Evolutionary conservation across 2,113 vertebrate species (phyloP), one percentile per base, ranked within the genome.

Genomic region (Microtus ochrogaster): DNA sequence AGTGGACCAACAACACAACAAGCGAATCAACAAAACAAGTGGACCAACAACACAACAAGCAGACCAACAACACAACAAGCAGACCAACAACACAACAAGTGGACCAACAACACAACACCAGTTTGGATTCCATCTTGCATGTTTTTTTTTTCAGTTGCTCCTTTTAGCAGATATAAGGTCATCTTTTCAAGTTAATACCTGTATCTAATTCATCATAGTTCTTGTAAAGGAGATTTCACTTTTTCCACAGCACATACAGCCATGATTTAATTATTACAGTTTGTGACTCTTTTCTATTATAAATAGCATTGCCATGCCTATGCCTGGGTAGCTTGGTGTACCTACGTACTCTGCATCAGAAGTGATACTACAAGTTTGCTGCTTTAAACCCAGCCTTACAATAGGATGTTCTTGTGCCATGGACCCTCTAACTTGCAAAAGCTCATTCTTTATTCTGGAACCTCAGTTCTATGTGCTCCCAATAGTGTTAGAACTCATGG

Each of bases 141-240:
- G 49, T 6, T 16, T 55, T 9, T 16, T 55, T 9, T 5, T 9
- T 2, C 28, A 26, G 68, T 63, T 89, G 36, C 36, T 17, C 41
- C 74, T n/a, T 41, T 39, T 36, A 10, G 0, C 5, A 1, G 0
- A 0, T 22, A 55, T 16, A 72, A 13, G 14, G 39, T 2, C n/a
- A 36, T 19, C 2, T 76, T 77, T 68, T 68, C 2, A n/a, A 5
- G 41, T 73, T 58, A 13, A 5, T 61, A 41, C 12, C 21, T 47
- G 9, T 10, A 1, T 9, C 41, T 39, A 1, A 70, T 47, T 14
- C 33, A 41, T 14, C 33, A 41, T 6, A 55, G 39, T 10, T 72
- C 7, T 12, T 14, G 49, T 24, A n/a, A 5, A 10, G 22, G 12
- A 0, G 33, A 28, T 10, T 82, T 66, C 14, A 4, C n/a, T 66